Conservation (phyloP, 2,888 invertebrate genomes). For the Heteromurus nitidus region DNA sequence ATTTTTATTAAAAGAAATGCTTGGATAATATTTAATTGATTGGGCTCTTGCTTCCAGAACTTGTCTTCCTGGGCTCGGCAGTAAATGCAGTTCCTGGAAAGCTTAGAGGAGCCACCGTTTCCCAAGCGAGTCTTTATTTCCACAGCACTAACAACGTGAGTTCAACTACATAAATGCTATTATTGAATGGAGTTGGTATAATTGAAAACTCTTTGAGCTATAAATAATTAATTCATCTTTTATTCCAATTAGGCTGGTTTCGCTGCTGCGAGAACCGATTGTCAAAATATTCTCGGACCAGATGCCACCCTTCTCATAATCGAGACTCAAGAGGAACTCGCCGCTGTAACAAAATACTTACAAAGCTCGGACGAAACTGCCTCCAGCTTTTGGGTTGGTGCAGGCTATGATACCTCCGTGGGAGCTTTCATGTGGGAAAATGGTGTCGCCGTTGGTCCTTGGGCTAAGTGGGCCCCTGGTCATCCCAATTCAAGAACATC, state of each 20-base stretch:
- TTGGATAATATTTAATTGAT: too few relatives aligned
- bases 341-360: not conserved
- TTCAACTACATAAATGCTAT: too few relatives aligned
- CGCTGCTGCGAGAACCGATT: not conserved
- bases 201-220: too few relatives aligned
- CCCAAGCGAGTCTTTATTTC: too few relatives aligned
- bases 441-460: constrained; percentile 2
- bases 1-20: too few relatives aligned
- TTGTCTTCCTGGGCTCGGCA: not conserved
- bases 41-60: too few relatives aligned
- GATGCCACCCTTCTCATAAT: constrained; percentile 18
- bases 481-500: not conserved
- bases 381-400: constrained; percentile 15
- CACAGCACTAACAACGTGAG: too few relatives aligned
- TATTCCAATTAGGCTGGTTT: not conserved
- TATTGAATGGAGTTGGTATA: too few relatives aligned
- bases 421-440: not conserved
- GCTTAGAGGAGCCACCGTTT: too few relatives aligned
- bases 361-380: not conserved
- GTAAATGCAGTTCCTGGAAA: too few relatives aligned
- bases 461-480: constrained; percentile 19
- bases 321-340: constrained; percentile 31
- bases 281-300: not conserved
- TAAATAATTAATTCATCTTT: too few relatives aligned
- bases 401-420: not conserved